phyloP scores from a whole-genome alignment of 2,888 invertebrate species.

The Noctua janthe region DNA sequence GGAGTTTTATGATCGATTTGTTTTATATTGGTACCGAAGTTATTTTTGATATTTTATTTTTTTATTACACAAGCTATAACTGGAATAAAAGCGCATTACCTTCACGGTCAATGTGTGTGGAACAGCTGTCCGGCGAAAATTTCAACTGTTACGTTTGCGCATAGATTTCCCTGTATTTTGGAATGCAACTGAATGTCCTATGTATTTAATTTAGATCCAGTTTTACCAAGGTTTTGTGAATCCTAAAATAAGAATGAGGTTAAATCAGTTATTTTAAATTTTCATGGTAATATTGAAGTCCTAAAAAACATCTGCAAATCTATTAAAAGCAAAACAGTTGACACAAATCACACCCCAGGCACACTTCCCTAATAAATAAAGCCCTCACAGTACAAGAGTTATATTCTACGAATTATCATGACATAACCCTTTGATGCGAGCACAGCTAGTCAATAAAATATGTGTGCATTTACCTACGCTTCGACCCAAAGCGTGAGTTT shows the following conservation, averaged over 20 bases:
- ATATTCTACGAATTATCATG: slow-evolving; percentile 41
- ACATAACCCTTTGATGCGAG: slow-evolving; percentile 46
- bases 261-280: neutral
- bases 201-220: neutral
- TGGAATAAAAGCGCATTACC: too few relatives aligned
- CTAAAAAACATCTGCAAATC: slow-evolving; percentile 5
- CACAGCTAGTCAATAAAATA: slow-evolving; percentile 45
- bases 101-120: too few relatives aligned
- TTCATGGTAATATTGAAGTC: neutral
- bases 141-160: too few relatives aligned
- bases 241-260: neutral
- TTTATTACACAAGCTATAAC: neutral
- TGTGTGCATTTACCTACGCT: slow-evolving; percentile 50
- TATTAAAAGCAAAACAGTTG: slow-evolving; percentile 26
- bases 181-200: neutral
- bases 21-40: neutral
- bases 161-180: neutral
- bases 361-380: slow-evolving; percentile 35
- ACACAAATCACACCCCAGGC: slow-evolving; percentile 53
- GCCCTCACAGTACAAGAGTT: slow-evolving; percentile 27
- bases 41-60: neutral
- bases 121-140: neutral
- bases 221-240: neutral
- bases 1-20: slow-evolving; percentile 31
- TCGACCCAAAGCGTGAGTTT: slow-evolving; percentile 39